These are phyloP conservation scores for Chironomus tepperi DNA, from an alignment of 1,140 invertebrate species.

Conservation along the genomic window DNA sequence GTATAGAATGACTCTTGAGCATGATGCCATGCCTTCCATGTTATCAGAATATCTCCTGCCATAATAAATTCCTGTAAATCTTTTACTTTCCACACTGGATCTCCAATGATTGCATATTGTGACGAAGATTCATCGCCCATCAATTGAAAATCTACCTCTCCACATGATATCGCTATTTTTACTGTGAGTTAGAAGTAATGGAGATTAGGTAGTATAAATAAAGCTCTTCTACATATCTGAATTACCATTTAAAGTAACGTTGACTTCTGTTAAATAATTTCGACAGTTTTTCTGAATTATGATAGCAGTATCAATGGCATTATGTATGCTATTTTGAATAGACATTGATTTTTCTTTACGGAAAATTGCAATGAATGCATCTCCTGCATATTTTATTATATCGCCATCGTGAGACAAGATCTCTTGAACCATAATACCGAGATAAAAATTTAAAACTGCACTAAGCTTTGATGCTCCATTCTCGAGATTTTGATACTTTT, in stretches of 20 bases:
- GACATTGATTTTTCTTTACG: slow-evolving; percentile 42
- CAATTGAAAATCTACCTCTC: slow-evolving; percentile 47
- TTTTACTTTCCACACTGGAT: slow-evolving; percentile 54
- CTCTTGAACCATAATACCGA: slow-evolving; percentile 56
- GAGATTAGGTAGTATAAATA: no score
- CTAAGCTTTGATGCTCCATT: slow-evolving; percentile 54
- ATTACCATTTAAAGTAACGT: slow-evolving; percentile 43
- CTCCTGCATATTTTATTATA: slow-evolving; percentile 57
- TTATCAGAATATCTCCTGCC: neutral
- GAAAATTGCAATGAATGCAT: slow-evolving; percentile 57
- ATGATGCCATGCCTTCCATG: neutral
- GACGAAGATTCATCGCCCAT: slow-evolving; percentile 45
- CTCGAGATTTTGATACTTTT: slow-evolving; percentile 51
- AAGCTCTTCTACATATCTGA: no score
- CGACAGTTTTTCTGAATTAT: slow-evolving; percentile 55
- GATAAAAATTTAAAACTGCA: slow-evolving; percentile 53
- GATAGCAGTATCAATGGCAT: slow-evolving; percentile 52
- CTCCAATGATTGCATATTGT: slow-evolving; percentile 50
- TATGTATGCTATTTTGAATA: slow-evolving; percentile 48
- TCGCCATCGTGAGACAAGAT: slow-evolving; percentile 53
- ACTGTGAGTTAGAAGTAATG: slow-evolving; percentile 32
- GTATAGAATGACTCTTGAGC: neutral
- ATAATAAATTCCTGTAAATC: slow-evolving; percentile 20
- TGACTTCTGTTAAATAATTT: slow-evolving; percentile 48
- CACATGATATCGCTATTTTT: slow-evolving; percentile 53